These are phyloP conservation scores for Drosophila anomalata DNA, from an alignment of 2,888 invertebrate species.

Conservation along the genomic window DNA sequence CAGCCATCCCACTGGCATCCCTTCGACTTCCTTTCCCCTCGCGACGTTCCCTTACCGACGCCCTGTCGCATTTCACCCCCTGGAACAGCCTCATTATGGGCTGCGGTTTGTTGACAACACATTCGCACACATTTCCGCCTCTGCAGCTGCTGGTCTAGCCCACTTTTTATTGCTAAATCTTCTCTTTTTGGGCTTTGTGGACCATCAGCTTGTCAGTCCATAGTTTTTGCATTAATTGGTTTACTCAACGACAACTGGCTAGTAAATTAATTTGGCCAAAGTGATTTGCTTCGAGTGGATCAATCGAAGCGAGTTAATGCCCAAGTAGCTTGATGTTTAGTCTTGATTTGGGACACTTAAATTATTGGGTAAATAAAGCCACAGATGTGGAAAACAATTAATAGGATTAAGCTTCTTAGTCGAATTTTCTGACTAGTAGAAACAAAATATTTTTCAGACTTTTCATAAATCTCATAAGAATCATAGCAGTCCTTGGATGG, in stretches of 20 bases:
- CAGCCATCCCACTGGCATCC: conserved; percentile 23
- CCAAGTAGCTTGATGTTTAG: not conserved
- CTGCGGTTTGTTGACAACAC: conserved; percentile 74
- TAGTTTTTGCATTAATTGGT: conserved; percentile 55
- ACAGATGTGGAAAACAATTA: not conserved
- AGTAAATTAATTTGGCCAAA: conserved; percentile 44
- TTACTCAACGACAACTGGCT: conserved; percentile 15
- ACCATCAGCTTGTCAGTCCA: conserved; percentile 7
- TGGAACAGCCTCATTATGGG: conserved; percentile 61
- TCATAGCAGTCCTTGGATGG: too few relatives aligned
- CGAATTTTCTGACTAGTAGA: not conserved
- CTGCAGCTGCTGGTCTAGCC: conserved; percentile 32
- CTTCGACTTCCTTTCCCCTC: not conserved
- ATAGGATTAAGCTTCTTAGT: not conserved
- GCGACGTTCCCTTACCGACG: not conserved
- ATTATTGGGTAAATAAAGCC: not conserved
- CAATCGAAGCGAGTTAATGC: conserved; percentile 22
- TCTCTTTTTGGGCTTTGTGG: conserved; percentile 1
- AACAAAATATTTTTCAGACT: too few relatives aligned
- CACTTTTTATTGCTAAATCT: conserved; percentile 38
- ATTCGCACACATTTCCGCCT: conserved; percentile 19
- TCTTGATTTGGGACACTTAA: not conserved
- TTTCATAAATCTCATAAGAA: too few relatives aligned
- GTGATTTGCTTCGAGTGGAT: conserved; percentile 29
- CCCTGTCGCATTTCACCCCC: conserved; percentile 4